Evolutionary conservation across 2,888 invertebrate genomes (phyloP).

Genomic region (Mayetiola destructor): DNA sequence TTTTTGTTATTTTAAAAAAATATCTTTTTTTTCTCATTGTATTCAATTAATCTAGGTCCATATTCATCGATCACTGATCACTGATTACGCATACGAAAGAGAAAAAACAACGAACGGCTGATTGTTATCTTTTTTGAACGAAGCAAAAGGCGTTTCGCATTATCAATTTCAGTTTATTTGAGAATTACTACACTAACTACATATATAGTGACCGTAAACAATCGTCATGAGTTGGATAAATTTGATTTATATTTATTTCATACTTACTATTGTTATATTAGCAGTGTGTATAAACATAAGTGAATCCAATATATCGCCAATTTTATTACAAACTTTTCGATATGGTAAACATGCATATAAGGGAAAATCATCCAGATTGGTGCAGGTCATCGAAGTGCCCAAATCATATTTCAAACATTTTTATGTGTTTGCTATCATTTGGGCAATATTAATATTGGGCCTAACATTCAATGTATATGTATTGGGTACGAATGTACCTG

Average conservation of each 20-base stretch:
- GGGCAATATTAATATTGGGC: slow-evolving; percentile 38
- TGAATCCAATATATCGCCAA: slow-evolving; percentile 50
- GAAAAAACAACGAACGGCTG: no score
- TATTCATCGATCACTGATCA: no score
- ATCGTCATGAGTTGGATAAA: slow-evolving; percentile 24
- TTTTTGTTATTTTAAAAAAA: no score
- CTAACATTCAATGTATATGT: slow-evolving; percentile 40
- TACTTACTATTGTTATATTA: slow-evolving; percentile 36
- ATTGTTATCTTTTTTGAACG: no score
- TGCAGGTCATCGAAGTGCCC: slow-evolving; percentile 47
- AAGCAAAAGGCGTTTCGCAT: no score
- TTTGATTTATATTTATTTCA: slow-evolving; percentile 28
- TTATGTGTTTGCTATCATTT: slow-evolving; percentile 52
- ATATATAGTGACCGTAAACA: no score
- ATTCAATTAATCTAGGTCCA: no score
- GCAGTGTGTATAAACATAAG: slow-evolving; percentile 48
- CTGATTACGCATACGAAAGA: no score
- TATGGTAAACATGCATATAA: slow-evolving; percentile 59
- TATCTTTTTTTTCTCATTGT: no score
- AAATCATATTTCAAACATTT: slow-evolving; percentile 72
- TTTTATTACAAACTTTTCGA: slow-evolving; percentile 48
- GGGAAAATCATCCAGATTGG: slow-evolving; percentile 29
- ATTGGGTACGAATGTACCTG: slow-evolving; percentile 36
- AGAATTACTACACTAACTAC: no score
- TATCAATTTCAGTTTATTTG: no score